These are phyloP conservation scores for Euura lappo DNA, from an alignment of 1,140 invertebrate species.

Conservation along the genomic window DNA sequence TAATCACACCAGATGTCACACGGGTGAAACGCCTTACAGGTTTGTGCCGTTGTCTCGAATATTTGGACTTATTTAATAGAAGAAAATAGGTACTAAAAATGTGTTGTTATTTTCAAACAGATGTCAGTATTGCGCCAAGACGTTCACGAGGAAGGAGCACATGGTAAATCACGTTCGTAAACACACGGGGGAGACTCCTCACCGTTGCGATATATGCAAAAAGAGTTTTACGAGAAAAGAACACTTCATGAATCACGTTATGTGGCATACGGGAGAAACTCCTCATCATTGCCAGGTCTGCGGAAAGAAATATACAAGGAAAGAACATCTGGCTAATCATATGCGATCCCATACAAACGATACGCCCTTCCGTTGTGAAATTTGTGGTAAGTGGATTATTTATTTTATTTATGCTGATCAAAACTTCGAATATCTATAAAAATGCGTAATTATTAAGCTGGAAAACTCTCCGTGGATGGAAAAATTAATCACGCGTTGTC, in stretches of 20 bases:
- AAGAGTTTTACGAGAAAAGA: slow-evolving; percentile 72
- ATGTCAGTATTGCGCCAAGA: slow-evolving; percentile 72
- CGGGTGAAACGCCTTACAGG: slow-evolving; percentile 82
- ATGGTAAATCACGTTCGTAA: slow-evolving; percentile 72
- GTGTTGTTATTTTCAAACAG: slow-evolving; percentile 34
- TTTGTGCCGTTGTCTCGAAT: slow-evolving; percentile 35
- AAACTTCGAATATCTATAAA: no score
- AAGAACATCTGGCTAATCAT: slow-evolving; percentile 78
- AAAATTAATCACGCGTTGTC: no score
- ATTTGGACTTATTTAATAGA: no score
- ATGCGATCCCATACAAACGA: slow-evolving; percentile 85
- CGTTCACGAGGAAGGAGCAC: slow-evolving; percentile 73
- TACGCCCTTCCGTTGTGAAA: slow-evolving; percentile 78
- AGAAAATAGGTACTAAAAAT: no score
- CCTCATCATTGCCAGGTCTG: slow-evolving; percentile 77
- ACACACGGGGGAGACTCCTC: slow-evolving; percentile 77
- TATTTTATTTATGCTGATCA: slow-evolving; percentile 4
- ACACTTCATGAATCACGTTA: slow-evolving; percentile 70
- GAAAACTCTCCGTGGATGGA: no score
- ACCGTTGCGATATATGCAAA: slow-evolving; percentile 75
- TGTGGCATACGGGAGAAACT: slow-evolving; percentile 76
- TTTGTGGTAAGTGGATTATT: slow-evolving; percentile 72
- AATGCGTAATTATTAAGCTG: no score
- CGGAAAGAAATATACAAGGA: slow-evolving; percentile 79
- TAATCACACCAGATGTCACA: slow-evolving; percentile 82